Base-by-base conservation (phyloP, 2,888 invertebrate species). In the Hypolimnas misippus region DNA sequence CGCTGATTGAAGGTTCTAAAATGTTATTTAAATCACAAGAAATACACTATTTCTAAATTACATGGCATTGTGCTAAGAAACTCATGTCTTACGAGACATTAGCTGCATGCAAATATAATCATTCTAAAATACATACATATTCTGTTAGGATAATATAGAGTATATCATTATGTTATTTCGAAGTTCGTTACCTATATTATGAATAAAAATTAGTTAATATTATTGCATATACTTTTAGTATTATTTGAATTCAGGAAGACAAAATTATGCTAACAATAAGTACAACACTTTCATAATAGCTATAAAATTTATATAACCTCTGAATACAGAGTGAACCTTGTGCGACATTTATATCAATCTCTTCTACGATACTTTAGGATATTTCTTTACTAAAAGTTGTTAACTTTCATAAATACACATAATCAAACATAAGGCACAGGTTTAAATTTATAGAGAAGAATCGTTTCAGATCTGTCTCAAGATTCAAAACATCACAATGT, bases 391-490 rank as follows among this genome's bases (percentile, higher is more conserved):
- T n/a, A n/a, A n/a, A 35, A 14, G 8, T 10, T 10, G 17, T 10
- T 19, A 19, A n/a, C 3, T 19, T 19, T 44, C 6, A 44, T 3
- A 19, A 19, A 17, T 3, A 19, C 19, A 3, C 17, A 44, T 25
- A 25, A 25, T 25, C 5, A 25, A 3, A 25, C 25, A 25, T 2
- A 8, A 17, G 5, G 12, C 7, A 42, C n/a, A 16, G 17, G 8
- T 16, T n/a, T 1, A 6, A 14, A 40, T 5, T 10, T 10, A 7
- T 2, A 49, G 14, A 49, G 25, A 25, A 49, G 7, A 29, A 25
- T 7, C 25, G 7, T 49, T 25, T 49, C 49, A 49, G 49, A 49
- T 49, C 49, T 49, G 49, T 29, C 14, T 49, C 29, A 49, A 14
- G 19, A 14, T 49, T 29, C 21, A 25, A 49, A 29, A 49, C 29